Evolutionary conservation across 2,888 invertebrate species (phyloP).

Genomic region (Branchellion lobata): DNA sequence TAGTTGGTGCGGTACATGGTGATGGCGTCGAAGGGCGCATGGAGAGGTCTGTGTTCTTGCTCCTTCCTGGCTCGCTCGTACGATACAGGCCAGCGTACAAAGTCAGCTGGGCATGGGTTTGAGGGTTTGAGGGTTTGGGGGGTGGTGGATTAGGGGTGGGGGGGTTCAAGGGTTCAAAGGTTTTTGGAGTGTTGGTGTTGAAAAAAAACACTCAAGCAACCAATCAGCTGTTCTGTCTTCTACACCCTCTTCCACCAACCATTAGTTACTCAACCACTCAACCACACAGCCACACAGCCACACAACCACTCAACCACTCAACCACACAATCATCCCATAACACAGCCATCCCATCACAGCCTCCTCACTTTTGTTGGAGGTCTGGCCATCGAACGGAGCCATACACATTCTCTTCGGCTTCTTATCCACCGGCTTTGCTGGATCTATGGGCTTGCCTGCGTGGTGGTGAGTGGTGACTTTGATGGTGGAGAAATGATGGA

Average conservation of each 20-base stretch:
- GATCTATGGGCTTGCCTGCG: constrained; percentile 32
- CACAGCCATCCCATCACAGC: background rate
- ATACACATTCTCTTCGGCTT: constrained; percentile 20
- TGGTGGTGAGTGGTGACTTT: background rate
- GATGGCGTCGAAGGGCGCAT: constrained; percentile 21
- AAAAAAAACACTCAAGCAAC: no score
- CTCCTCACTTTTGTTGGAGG: constrained; percentile 25
- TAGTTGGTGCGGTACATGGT: constrained; percentile 29
- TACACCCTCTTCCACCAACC: background rate
- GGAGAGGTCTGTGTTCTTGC: background rate
- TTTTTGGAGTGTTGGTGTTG: no score
- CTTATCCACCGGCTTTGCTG: constrained; percentile 15
- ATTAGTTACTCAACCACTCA: background rate
- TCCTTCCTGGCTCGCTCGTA: constrained; percentile 21
- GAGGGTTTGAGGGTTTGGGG: background rate
- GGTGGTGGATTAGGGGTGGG: no score
- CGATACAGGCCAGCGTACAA: constrained; percentile 1
- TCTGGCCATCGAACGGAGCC: constrained; percentile 30
- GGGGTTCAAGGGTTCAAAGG: no score
- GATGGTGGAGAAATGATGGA: background rate
- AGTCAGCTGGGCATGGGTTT: constrained; percentile 32
- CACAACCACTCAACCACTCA: background rate
- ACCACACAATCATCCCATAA: background rate
- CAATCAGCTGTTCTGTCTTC: no score
- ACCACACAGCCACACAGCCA: background rate